Evolutionary conservation across 1,140 invertebrate genomes (phyloP), one percentile per base, ranked within the genome.

Genomic region (Macrobrachium rosenbergii): DNA sequence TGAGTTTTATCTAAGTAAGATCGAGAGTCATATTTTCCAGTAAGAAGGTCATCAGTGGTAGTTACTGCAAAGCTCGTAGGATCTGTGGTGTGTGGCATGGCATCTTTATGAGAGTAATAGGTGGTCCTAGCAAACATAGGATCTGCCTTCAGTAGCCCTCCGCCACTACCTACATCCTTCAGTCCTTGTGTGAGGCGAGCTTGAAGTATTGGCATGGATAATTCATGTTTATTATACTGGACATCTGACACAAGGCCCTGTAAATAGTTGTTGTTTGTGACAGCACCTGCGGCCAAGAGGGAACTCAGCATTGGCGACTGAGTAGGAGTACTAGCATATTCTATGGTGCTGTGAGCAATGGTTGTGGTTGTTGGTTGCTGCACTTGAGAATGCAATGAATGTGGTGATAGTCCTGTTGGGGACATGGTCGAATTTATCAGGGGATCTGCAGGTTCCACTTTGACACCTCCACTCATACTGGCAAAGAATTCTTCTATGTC

Each of bases 401-500:
- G 52, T 52, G 60, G 84, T 28, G 73, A 89, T 63, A 72, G 88
- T 64, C 60, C 89, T n/a, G 64, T 77, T n/a, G 85, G 90, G 16
- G 87, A 89, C 87, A 85, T 87, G 64, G 88, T 88, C 45, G 82
- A 90, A 72, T 90, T 86, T 67, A 83, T 45, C 16, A 88, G 52
- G 7, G 86, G 82, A 45, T 90, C 89, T 59, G 88, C 64, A 6
- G 87, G 83, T 62, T 90, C 90, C 45, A 88, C 84, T 63, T 90
- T 89, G 60, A 87, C 83, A n/a, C 78, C 69, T 63, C 89, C 94
- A 90, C 95, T 96, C 6, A 95, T 95, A 11, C 94, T 94, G 83
- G 95, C 95, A 85, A 97, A 96, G 95, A 95, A 97, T 28, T 95
- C 95, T 80, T 96, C 96, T 16, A 96, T 93, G 84, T 90, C 88